These are phyloP conservation scores for Drosophila hydei DNA, from an alignment of 1,140 invertebrate species.

Conservation along the genomic window DNA sequence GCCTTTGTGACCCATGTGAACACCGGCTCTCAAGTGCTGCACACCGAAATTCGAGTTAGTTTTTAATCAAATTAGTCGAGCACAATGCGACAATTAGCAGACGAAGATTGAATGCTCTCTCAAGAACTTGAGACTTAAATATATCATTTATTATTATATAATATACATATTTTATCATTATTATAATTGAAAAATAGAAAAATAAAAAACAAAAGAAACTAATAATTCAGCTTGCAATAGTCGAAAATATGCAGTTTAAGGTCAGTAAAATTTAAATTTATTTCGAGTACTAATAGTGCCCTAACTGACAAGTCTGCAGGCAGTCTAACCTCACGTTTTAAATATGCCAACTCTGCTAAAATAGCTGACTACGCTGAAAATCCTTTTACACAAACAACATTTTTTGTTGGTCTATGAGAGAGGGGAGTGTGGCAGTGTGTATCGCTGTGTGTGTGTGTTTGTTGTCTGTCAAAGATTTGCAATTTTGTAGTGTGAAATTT, in stretches of 20 bases:
- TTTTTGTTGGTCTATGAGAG: conserved; percentile 9
- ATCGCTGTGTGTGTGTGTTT: background rate
- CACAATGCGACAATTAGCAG: background rate
- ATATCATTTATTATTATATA: too few relatives aligned
- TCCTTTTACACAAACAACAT: conserved; percentile 64
- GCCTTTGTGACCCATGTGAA: conserved; percentile 17
- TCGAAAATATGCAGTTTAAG: too few relatives aligned
- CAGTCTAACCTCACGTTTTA: conserved; percentile 10
- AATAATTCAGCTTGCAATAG: too few relatives aligned
- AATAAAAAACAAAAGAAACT: too few relatives aligned
- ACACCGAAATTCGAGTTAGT: conserved; percentile 5
- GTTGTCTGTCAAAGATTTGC: conserved; percentile 59
- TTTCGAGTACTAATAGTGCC: conserved; percentile 7
- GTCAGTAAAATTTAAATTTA: background rate
- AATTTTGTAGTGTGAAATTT: conserved; percentile 79
- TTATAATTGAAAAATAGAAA: too few relatives aligned
- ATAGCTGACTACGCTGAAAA: conserved; percentile 51
- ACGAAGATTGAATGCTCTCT: background rate
- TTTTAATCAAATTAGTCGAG: conserved; percentile 19
- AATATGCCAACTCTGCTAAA: conserved; percentile 52
- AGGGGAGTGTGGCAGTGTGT: background rate
- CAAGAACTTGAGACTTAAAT: too few relatives aligned
- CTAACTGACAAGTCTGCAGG: conserved; percentile 32
- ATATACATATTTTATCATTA: too few relatives aligned
- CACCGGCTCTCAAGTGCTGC: background rate